Conservation (phyloP, 2,113 vertebrate species). For the Hylia prasina region DNA sequence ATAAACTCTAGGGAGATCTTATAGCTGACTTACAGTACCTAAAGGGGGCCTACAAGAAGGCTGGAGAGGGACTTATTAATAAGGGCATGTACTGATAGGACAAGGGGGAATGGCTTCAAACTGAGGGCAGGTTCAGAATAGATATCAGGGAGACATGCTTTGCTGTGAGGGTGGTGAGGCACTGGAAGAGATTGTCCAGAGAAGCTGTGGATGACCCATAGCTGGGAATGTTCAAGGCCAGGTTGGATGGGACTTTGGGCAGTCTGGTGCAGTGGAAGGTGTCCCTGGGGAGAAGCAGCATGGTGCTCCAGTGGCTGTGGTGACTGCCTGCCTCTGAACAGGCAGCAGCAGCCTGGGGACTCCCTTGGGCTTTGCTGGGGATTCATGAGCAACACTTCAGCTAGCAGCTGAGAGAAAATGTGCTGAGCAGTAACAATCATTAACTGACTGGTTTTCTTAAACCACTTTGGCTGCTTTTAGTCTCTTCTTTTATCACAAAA, state of each 20-base stretch:
- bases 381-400: background rate
- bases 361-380: background rate
- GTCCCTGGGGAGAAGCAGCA: background rate
- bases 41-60: background rate
- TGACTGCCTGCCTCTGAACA: background rate
- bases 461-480: background rate
- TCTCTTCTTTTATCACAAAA: background rate
- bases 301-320: fast-evolving
- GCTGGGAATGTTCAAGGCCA: background rate
- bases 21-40: background rate
- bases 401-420: background rate
- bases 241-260: background rate
- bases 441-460: background rate
- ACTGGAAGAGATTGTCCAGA: background rate
- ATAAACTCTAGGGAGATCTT: background rate
- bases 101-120: background rate
- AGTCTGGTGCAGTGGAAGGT: background rate
- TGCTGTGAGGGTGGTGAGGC: background rate
- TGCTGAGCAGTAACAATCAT: background rate
- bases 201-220: background rate
- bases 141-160: background rate
- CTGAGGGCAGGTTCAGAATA: background rate
- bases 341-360: background rate
- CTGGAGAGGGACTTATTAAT: background rate
- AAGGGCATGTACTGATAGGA: too few relatives aligned